Conservation (phyloP, 2,888 invertebrate species). For the Ellobium chinense region DNA sequence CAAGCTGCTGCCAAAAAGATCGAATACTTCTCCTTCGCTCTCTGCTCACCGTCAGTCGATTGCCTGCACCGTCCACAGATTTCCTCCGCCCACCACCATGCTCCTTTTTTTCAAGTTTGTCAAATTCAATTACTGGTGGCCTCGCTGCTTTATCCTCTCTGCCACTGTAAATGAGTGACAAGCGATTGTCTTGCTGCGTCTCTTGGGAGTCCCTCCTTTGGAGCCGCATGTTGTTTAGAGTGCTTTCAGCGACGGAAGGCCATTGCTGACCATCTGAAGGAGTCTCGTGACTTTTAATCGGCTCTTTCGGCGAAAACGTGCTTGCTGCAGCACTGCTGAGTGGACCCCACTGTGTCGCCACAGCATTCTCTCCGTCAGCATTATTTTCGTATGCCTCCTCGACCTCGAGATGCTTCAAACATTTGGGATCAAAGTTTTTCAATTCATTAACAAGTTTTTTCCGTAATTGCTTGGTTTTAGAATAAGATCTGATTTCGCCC, state of each 20-base stretch:
- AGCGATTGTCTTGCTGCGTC: no score
- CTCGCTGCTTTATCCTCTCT: neutral
- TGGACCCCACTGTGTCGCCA: neutral
- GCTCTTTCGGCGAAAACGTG: neutral
- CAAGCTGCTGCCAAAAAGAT: constrained; percentile 25
- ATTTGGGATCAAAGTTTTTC: neutral
- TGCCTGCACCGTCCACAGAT: neutral
- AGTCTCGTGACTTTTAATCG: no score
- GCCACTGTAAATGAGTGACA: neutral
- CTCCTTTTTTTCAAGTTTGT: no score
- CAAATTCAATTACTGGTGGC: neutral
- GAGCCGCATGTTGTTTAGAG: neutral
- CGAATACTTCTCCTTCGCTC: constrained; percentile 24
- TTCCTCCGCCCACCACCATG: neutral
- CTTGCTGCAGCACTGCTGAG: neutral
- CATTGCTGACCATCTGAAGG: neutral
- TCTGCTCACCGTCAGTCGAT: neutral
- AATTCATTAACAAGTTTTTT: constrained; percentile 9
- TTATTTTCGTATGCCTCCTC: neutral
- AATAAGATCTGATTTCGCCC: neutral
- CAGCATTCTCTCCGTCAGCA: neutral
- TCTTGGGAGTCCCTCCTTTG: neutral
- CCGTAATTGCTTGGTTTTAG: neutral
- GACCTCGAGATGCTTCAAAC: neutral
- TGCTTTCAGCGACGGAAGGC: neutral